Percentiles rank a stretch among this genome's conserved stretches.
Conservation (phyloP, 2,113 vertebrate genomes). For the Hippocampus zosterae region DNA sequence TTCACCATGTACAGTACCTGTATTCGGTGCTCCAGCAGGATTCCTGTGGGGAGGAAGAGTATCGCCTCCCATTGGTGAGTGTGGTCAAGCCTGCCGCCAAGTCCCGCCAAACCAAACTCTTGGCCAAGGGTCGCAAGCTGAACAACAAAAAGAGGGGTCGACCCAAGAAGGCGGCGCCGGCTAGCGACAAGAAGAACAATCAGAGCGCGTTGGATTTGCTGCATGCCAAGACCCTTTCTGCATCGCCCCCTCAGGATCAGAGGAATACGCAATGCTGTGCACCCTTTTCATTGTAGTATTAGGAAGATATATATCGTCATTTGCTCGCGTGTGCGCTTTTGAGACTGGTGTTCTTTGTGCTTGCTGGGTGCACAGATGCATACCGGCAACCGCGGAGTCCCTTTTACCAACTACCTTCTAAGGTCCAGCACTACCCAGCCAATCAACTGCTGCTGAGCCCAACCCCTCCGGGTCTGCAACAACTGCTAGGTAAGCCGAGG, state of each 20-base stretch:
- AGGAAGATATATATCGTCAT: not conserved
- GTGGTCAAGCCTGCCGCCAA: slow-evolving; percentile 84
- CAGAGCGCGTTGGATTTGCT: slow-evolving; percentile 88
- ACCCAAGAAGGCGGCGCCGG: slow-evolving; percentile 85
- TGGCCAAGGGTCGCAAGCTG: slow-evolving; percentile 88
- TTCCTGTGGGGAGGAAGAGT: slow-evolving; percentile 88
- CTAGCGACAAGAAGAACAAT: slow-evolving; percentile 87
- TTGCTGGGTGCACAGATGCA: slow-evolving; percentile 71
- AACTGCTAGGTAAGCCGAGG: slow-evolving; percentile 84
- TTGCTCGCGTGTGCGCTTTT: not conserved
- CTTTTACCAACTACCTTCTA: slow-evolving; percentile 97
- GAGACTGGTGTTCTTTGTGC: not conserved
- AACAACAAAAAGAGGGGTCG: slow-evolving; percentile 90
- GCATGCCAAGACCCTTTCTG: slow-evolving; percentile 85
- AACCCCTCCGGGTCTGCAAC: slow-evolving; percentile 90
- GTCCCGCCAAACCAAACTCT: slow-evolving; percentile 80
- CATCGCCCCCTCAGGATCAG: slow-evolving; percentile 89
- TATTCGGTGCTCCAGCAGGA: slow-evolving; percentile 67
- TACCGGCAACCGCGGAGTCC: slow-evolving; percentile 93
- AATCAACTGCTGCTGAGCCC: slow-evolving; percentile 86
- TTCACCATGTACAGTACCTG: no score
- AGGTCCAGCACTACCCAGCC: slow-evolving; percentile 87
- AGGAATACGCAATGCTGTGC: not conserved
- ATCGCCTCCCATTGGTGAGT: slow-evolving; percentile 72
- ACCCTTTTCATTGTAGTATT: not conserved